Evolutionary conservation across 2,113 vertebrate genomes (phyloP).

Genomic region (Anthoscopus minutus): DNA sequence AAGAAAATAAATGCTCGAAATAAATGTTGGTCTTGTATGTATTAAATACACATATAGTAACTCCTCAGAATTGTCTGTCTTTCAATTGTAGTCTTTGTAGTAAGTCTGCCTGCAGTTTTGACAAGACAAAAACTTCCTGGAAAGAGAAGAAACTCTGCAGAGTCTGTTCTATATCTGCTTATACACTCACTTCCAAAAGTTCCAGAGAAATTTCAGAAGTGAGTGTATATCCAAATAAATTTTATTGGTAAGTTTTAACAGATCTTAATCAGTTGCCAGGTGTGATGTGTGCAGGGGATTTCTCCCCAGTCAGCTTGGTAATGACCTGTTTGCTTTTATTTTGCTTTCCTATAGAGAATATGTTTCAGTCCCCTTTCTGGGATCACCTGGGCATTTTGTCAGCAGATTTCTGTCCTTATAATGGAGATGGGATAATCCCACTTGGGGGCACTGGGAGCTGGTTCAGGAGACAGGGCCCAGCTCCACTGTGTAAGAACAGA

Average conservation of each 20-base stretch:
- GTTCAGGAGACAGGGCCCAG: background rate
- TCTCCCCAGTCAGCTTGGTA: background rate
- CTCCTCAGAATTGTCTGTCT: background rate
- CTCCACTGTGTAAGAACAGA: background rate
- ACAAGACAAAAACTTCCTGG: background rate
- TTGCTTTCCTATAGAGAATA: background rate
- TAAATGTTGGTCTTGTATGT: background rate
- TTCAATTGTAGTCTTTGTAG: background rate
- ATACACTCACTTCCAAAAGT: background rate
- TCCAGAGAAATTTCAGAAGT: background rate
- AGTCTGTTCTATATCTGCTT: background rate
- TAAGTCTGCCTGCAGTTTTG: background rate
- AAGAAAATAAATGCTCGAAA: background rate
- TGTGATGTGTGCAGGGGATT: accelerated
- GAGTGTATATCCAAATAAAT: background rate
- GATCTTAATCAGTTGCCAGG: background rate
- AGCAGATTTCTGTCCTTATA: background rate
- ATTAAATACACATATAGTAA: background rate
- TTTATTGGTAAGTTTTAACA: background rate
- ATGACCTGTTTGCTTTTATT: background rate
- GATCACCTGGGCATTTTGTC: background rate
- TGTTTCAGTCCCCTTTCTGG: too few relatives aligned
- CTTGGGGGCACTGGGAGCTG: background rate
- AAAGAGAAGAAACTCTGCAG: background rate
- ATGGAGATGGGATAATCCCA: background rate